Conservation (phyloP, 2,888 invertebrate genomes). For the Eupelmus urozonus region DNA sequence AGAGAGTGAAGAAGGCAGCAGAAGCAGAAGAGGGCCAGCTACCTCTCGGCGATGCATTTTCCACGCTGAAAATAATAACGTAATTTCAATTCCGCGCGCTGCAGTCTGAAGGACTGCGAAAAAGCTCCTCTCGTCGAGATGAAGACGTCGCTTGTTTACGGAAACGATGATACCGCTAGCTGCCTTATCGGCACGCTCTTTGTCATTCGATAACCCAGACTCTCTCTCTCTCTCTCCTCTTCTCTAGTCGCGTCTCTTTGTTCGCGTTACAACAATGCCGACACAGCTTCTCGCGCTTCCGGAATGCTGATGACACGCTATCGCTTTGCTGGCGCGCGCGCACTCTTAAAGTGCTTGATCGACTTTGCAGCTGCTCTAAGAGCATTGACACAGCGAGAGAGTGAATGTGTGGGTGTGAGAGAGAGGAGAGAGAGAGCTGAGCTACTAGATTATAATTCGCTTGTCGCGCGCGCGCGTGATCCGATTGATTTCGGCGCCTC, state of each 20-base stretch:
- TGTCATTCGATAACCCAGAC: conserved; percentile 52
- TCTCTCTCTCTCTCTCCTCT: conserved; percentile 8
- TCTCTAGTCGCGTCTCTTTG: conserved; percentile 13
- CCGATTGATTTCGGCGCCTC: conserved; percentile 31
- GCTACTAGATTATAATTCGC: conserved; percentile 43
- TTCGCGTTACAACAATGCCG: conserved; percentile 53
- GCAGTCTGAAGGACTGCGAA: not conserved
- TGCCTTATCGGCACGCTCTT: conserved; percentile 56
- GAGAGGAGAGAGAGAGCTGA: no score
- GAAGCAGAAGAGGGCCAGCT: not conserved
- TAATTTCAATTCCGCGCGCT: conserved; percentile 39
- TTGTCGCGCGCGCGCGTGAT: conserved; percentile 25
- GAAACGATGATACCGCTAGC: conserved; percentile 51
- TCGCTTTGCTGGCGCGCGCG: conserved; percentile 4
- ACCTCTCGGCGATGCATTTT: conserved; percentile 14
- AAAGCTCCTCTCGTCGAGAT: conserved; percentile 17
- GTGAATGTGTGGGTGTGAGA: not conserved
- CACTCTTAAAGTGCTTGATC: conserved; percentile 39
- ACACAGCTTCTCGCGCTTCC: conserved; percentile 52
- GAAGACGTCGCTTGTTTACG: conserved; percentile 53
- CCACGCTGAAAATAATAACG: conserved; percentile 35
- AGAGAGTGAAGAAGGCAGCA: not conserved
- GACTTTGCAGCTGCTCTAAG: conserved; percentile 33
- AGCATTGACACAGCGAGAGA: conserved; percentile 28
- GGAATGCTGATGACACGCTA: conserved; percentile 49